Evolutionary conservation across 2,888 invertebrate species (phyloP).

Genomic region (Anoplius nigerrimus): DNA sequence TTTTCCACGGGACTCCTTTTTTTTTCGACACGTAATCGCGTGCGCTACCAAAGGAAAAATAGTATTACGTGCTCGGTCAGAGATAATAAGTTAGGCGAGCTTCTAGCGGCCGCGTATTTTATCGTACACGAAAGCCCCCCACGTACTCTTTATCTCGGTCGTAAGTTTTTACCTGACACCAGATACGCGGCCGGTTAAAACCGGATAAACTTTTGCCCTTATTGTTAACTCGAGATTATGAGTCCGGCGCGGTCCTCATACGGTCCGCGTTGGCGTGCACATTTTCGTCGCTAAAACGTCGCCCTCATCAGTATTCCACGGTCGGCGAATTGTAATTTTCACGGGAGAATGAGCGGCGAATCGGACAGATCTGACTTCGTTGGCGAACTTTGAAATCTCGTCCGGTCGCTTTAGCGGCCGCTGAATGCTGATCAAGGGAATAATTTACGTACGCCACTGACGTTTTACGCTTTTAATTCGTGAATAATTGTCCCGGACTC

Average conservation of each 20-base stretch:
- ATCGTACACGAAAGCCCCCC: constrained; percentile 26
- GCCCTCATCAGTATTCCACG: too few species aligned
- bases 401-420: background rate
- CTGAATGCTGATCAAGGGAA: too few species aligned
- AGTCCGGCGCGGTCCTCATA: constrained; percentile 13
- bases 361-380: too few species aligned
- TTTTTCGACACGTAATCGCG: background rate
- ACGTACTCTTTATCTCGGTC: constrained; percentile 53
- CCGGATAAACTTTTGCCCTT: constrained; percentile 27
- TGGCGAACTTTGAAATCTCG: background rate
- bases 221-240: constrained; percentile 25
- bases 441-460: too few species aligned
- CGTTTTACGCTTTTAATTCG: too few species aligned
- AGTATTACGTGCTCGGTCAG: constrained; percentile 3
- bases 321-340: too few species aligned
- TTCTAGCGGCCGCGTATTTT: constrained; percentile 8
- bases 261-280: background rate
- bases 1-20: background rate
- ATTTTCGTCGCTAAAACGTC: too few species aligned
- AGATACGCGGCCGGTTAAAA: constrained; percentile 31
- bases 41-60: background rate
- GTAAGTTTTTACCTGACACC: constrained; percentile 56
- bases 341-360: too few species aligned
- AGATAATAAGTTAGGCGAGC: constrained; percentile 15
- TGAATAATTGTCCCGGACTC: too few species aligned